Base-by-base conservation (phyloP, 1,140 invertebrate species). In the Ceratosolen fusciceps region DNA sequence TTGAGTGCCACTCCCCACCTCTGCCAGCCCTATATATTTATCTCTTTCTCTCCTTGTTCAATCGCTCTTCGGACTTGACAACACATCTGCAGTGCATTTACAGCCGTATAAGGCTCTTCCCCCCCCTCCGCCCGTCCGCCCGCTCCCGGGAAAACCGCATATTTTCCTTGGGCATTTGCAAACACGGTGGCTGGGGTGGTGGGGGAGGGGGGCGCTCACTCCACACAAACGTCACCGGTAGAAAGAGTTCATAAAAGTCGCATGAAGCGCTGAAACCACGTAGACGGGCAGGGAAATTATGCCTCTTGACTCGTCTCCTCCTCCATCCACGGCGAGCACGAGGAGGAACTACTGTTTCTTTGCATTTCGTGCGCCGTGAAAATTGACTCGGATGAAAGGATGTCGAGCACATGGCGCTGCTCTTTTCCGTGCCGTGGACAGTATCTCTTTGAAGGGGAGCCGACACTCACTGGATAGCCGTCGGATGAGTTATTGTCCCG, bases 21-120 rank as follows among this genome's bases (percentile, higher is more conserved):
- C 79, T 83, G 84, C n/a, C 1, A 1, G 2, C 19, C 16, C 43
- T 67, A n/a, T 24, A 21, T 52, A 26, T 43, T 19, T 78, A 54
- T 49, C 21, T 54, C 62, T 29, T 21, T n/a, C 82, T 47, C 39
- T 24, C 7, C n/a, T 7, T 12, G 76, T 80, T 60, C 79, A 65
- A 62, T 71, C 52, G 60, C 24, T 34, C 60, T 67, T 65, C 67
- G 70, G 73, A 71, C 78, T 68, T 43, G 70, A 74, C n/a, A n/a
- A n/a, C 62, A 56, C 72, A 82, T 70, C 80, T 67, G 24, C 79
- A 43, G 78, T 82, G 84, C 86, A 81, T 86, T 85, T 80, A n/a
- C n/a, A n/a, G n/a, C n/a, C n/a, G n/a, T n/a, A n/a, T n/a, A n/a
- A n/a, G n/a, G n/a, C n/a, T n/a, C n/a, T n/a, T n/a, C n/a, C n/a